Conservation (phyloP, 2,797 vertebrate species). For the Geotria australis region DNA sequence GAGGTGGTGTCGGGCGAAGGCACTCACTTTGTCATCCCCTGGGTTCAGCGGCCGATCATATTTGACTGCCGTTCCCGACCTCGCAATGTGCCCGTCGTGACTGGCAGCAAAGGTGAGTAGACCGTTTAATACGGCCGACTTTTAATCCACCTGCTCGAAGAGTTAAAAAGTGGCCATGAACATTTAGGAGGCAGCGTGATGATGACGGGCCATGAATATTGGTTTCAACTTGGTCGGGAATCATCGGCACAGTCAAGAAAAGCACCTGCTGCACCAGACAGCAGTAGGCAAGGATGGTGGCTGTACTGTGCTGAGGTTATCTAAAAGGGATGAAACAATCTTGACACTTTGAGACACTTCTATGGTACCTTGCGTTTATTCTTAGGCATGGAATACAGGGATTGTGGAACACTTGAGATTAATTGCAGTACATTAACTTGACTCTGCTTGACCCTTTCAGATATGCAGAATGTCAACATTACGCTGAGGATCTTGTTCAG, state of each 20-base stretch:
- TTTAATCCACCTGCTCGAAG: too few relatives aligned
- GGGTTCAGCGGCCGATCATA: slow-evolving; percentile 83
- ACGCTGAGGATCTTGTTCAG: slow-evolving; percentile 77
- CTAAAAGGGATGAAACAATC: too few relatives aligned
- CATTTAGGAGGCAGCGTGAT: too few relatives aligned
- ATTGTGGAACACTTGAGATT: too few relatives aligned
- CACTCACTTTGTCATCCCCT: slow-evolving; percentile 79
- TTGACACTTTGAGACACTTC: too few relatives aligned
- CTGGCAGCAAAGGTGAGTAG: slow-evolving; percentile 67
- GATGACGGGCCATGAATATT: too few relatives aligned
- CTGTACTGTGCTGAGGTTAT: too few relatives aligned
- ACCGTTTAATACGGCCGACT: background rate
- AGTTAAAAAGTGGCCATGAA: too few relatives aligned
- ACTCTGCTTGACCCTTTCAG: slow-evolving; percentile 10
- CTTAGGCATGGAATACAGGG: too few relatives aligned
- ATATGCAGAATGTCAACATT: slow-evolving; percentile 95
- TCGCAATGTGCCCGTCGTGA: slow-evolving; percentile 76
- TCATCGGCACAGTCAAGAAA: background rate
- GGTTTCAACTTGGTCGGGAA: background rate
- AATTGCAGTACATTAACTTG: too few relatives aligned
- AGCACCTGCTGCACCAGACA: background rate
- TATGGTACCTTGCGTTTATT: too few relatives aligned
- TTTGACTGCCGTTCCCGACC: slow-evolving; percentile 84
- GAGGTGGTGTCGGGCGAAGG: slow-evolving; percentile 51
- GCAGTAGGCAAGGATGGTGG: background rate